phyloP scores from a whole-genome alignment of 1,140 invertebrate genomes.

The Eurosta solidaginis region DNA sequence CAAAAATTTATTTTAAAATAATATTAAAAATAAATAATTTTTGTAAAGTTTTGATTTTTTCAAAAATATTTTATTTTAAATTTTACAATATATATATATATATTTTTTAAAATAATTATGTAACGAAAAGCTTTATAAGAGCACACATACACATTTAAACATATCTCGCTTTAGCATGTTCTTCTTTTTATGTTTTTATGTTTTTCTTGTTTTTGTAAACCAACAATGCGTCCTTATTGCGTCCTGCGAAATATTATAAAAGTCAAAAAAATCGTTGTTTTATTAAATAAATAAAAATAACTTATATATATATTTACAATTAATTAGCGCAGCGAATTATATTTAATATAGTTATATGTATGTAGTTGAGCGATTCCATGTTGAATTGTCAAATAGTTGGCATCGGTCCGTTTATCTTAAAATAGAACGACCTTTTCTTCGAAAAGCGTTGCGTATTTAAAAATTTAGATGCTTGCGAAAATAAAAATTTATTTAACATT shows the following conservation, averaged over 20 bases:
- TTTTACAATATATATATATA: no score
- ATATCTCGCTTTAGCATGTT: neutral
- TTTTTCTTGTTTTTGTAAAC: neutral
- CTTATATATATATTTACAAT: slow-evolving; percentile 11
- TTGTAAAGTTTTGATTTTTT: neutral
- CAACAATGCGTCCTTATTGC: slow-evolving; percentile 21
- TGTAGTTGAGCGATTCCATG: no score
- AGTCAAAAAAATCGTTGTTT: neutral
- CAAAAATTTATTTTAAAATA: neutral
- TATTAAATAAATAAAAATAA: neutral
- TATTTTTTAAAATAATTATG: neutral
- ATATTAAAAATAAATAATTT: neutral
- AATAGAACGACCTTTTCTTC: no score
- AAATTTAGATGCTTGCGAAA: no score
- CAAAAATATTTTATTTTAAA: neutral
- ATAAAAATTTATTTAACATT: no score
- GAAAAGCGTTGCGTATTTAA: no score
- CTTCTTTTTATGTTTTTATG: neutral
- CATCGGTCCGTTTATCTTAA: no score
- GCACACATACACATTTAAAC: neutral
- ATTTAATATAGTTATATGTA: neutral
- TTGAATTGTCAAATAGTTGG: no score
- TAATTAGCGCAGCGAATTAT: neutral
- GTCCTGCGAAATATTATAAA: neutral
- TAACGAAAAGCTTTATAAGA: neutral